Base-by-base conservation (phyloP, 2,888 invertebrate species). In the Apomyelois bistriatella region DNA sequence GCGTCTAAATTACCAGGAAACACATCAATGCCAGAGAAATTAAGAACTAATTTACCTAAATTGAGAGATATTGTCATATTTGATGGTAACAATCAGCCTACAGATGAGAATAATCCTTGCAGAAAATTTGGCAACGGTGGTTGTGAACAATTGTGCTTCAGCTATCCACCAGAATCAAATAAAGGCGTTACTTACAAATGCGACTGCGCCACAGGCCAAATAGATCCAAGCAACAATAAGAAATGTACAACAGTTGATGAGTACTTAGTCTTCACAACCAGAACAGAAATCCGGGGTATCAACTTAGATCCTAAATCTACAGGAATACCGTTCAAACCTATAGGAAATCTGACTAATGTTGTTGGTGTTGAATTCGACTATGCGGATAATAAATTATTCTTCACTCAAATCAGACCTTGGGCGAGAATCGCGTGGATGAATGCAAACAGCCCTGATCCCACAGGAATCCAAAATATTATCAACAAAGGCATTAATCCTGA, bases 311-410 rank as follows among this genome's bases (percentile, higher is more conserved):
- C 97, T 0, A 93, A 92, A 60, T 94, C 94, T 0, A 96, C 95
- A 0, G 94, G 93, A 52, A 90, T 95, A 1, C 98, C 98, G 0
- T 98, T 98, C 74, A 93, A 94, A 58, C 95, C 98, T 0, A 92
- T 97, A 32, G 94, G 92, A 0, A 97, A 97, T 74, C 84, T 98
- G 17, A 97, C 97, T 0, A 98, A 98, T 70, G 98, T 98, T 0
- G 98, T 98, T 1, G 99, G 98, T 1, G 92, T 99, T 8, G 99
- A 99, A 81, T 99, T 98, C 75, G 99, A 99, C 76, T 98, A 96
- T 71, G 93, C 93, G 1, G 96, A 98, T 64, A 95, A 95, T 59
- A 95, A 94, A 66, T 84, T 99, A 59, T 94, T 98, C 74, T 99
- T 98, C 79, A 98, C 98, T 0, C 97, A 98, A 87, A 98, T 98